phyloP scores from a whole-genome alignment of 2,113 vertebrate species.

The Rattus rattus region DNA sequence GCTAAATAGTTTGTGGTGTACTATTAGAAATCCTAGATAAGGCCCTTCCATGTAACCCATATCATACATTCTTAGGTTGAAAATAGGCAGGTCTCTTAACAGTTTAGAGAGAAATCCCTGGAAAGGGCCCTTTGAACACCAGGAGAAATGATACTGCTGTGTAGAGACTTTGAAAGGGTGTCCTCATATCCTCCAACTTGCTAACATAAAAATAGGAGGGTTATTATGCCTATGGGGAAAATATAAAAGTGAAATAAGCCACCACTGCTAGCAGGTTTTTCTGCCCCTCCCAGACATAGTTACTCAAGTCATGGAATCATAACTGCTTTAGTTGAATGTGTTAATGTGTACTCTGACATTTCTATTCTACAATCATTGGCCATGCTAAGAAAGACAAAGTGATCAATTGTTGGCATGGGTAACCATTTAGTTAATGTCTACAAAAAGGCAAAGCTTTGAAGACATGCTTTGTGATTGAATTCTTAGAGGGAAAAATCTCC shows the following conservation, averaged over 20 bases:
- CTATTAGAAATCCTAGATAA: slow-evolving; percentile 81
- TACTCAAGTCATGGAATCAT: slow-evolving; percentile 59
- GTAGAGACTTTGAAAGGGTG: slow-evolving; percentile 50
- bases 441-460: slow-evolving; percentile 56
- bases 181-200: not conserved
- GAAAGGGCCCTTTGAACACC: slow-evolving; percentile 53
- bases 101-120: slow-evolving; percentile 64
- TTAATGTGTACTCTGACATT: slow-evolving; percentile 19
- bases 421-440: slow-evolving; percentile 64
- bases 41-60: slow-evolving; percentile 58
- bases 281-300: slow-evolving; percentile 4
- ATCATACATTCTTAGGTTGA: slow-evolving; percentile 70
- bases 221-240: slow-evolving; percentile 23
- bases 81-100: slow-evolving; percentile 74
- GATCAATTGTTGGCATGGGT: slow-evolving; percentile 36
- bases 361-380: slow-evolving; percentile 29
- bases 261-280: not conserved
- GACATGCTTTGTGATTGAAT: slow-evolving; percentile 25
- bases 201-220: slow-evolving; percentile 59
- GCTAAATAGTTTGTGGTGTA: slow-evolving; percentile 69
- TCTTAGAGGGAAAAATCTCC: slow-evolving; percentile 69
- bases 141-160: slow-evolving; percentile 57
- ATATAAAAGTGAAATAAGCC: slow-evolving; percentile 42
- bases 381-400: slow-evolving; percentile 48
- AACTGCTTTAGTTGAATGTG: slow-evolving; percentile 37